phyloP scores from a whole-genome alignment of 2,113 vertebrate species.

The Dasyurus viverrinus region DNA sequence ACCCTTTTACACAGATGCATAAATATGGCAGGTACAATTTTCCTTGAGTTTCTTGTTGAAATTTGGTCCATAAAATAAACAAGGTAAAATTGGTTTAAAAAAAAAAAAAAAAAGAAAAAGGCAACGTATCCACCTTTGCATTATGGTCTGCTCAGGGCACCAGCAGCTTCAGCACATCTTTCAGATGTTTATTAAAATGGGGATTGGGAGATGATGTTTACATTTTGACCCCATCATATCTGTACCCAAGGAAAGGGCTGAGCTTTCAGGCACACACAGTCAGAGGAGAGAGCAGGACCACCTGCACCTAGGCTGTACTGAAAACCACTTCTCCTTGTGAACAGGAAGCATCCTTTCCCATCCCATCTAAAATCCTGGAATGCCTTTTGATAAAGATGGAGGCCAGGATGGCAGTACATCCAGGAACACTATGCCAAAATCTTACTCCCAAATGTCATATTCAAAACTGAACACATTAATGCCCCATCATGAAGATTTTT shows the following conservation, averaged over 20 bases:
- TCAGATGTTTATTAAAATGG: slow-evolving; percentile 42
- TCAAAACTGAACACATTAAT: slow-evolving; percentile 68
- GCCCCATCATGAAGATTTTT: slow-evolving; percentile 68
- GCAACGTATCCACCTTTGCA: slow-evolving; percentile 56
- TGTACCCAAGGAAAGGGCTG: background rate
- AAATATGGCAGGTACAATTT: slow-evolving; percentile 80
- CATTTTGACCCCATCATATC: background rate
- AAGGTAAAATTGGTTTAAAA: background rate
- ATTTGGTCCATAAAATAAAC: slow-evolving; percentile 74
- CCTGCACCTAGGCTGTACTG: background rate
- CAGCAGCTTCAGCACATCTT: slow-evolving; percentile 62
- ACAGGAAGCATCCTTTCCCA: background rate
- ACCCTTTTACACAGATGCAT: slow-evolving; percentile 75
- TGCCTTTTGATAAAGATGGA: background rate
- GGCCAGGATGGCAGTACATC: background rate
- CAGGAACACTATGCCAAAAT: slow-evolving; percentile 42
- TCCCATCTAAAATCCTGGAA: slow-evolving; percentile 44
- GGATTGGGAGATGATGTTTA: slow-evolving; percentile 59
- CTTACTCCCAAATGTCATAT: slow-evolving; percentile 45
- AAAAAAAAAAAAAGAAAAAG: slow-evolving; percentile 57
- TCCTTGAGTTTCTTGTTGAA: slow-evolving; percentile 78
- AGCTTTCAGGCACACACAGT: background rate
- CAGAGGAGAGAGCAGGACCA: background rate
- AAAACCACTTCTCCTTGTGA: slow-evolving; percentile 16
- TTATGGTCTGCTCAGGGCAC: slow-evolving; percentile 60